These are phyloP conservation scores for Heliopora coerulea DNA, from an alignment of 92 coral and sea anemone species.

Conservation along the genomic window DNA sequence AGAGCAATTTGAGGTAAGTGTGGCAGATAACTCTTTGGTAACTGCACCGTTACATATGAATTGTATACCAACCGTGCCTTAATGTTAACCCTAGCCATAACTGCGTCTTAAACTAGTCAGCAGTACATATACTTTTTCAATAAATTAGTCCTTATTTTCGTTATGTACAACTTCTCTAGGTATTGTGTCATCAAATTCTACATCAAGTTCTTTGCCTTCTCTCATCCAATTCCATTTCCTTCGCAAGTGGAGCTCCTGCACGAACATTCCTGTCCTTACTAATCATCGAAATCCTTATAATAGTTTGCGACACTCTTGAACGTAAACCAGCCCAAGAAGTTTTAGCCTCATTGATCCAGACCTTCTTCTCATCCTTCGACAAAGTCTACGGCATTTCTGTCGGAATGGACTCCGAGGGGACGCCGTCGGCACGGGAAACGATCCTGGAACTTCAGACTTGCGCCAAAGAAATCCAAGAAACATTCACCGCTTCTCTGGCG, in stretches of 20 bases:
- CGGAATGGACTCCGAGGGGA: not conserved
- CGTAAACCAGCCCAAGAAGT: slow-evolving; percentile 79
- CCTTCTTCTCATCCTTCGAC: slow-evolving; percentile 87
- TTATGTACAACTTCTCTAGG: slow-evolving; percentile 6
- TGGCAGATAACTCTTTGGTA: too few relatives aligned
- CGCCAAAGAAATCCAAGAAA: slow-evolving; percentile 77
- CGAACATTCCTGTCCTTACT: slow-evolving; percentile 82
- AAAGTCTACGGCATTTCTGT: not conserved
- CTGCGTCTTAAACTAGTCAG: too few relatives aligned
- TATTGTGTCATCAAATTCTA: slow-evolving; percentile 56
- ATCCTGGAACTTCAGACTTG: slow-evolving; percentile 62
- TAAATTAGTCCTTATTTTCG: too few relatives aligned
- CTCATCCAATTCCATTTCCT: slow-evolving; percentile 72
- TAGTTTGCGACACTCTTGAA: slow-evolving; percentile 79
- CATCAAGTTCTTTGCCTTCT: slow-evolving; percentile 81
- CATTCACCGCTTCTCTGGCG: slow-evolving; percentile 91
- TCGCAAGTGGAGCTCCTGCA: slow-evolving; percentile 89
- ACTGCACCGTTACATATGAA: too few relatives aligned
- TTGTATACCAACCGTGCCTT: too few relatives aligned
- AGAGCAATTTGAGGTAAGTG: slow-evolving; percentile 59
- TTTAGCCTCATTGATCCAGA: slow-evolving; percentile 78
- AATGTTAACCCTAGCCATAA: too few relatives aligned
- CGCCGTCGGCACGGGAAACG: slow-evolving; percentile 50
- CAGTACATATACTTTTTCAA: too few relatives aligned
- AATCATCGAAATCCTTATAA: slow-evolving; percentile 75